A percentile compares a stretch with the other conserved stretches of the same genome.
These are phyloP conservation scores for Chitala chitala DNA, from an alignment of 2,113 vertebrate species.

Conservation along the genomic window DNA sequence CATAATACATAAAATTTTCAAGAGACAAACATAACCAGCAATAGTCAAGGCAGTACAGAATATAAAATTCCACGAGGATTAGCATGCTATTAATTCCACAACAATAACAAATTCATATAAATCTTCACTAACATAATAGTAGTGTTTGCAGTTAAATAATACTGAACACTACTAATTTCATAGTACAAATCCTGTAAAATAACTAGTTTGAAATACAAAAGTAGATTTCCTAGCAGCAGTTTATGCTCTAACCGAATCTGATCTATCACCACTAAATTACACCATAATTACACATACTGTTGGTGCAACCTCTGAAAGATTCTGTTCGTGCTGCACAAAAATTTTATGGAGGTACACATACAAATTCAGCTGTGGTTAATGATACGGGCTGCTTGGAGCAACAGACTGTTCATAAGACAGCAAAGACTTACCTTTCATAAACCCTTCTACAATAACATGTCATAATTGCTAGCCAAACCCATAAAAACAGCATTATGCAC, in stretches of 20 bases:
- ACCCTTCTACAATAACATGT: too few relatives aligned
- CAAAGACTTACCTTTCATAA: too few relatives aligned
- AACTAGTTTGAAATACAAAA: background rate
- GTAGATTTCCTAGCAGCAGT: background rate
- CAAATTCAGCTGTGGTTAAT: background rate
- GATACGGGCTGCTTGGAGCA: background rate
- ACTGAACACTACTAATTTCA: background rate
- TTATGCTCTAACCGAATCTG: background rate
- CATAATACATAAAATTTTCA: background rate
- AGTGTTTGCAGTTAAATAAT: background rate
- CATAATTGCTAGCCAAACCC: too few relatives aligned
- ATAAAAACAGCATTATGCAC: too few relatives aligned
- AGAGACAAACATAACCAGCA: background rate
- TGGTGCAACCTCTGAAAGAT: too few relatives aligned
- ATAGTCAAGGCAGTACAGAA: slow-evolving; percentile 2
- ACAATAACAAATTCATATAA: background rate
- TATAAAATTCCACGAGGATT: background rate
- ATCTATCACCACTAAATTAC: background rate
- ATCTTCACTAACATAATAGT: background rate
- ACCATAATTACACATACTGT: background rate
- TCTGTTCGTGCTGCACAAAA: too few relatives aligned
- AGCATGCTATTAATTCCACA: background rate
- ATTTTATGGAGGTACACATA: background rate
- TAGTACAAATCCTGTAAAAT: background rate
- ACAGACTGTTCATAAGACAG: too few relatives aligned